Evolutionary conservation across 2,113 vertebrate genomes (phyloP), one percentile per base, ranked within the genome.

Genomic region (Entosphenus tridentatus): DNA sequence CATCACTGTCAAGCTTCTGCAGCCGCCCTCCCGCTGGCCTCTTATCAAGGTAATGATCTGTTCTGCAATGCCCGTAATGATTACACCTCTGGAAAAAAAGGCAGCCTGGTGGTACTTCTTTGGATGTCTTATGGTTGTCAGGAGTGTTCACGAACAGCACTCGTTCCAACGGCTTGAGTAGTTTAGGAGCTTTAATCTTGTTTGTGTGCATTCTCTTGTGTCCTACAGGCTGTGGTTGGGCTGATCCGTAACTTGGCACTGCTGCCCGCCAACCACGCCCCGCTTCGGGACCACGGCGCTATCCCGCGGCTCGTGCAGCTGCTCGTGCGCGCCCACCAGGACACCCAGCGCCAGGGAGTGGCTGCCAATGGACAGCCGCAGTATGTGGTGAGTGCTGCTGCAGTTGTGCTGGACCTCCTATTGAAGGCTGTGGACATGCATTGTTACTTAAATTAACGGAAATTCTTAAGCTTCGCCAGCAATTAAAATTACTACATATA

Each of bases 331-430:
- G 95, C 92, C 2, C 95, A 97, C 69, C 95, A 98, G 73, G 95
- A 98, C 65, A 93, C 92, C 39, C 95, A 98, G 80, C 86, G 92
- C 71, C 91, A 90, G 54, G 96, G 92, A 18, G 95, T 89, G 14
- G 96, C 96, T 92, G 95, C 92, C 0, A 92, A 92, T 12, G 96
- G 90, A 7, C 92, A 96, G 70, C 92, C 96, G 76, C 95, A 96
- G 79, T 96, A 96, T 18, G 92, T 98, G 92, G 95, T 98, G 73
- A 77, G 86, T 65, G 39, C 39, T 39, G 39, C 39, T 39, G 39
- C 39, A 39, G 39, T 39, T 39, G 39, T 39, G 39, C 39, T 39
- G 39, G 39, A 39, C 39, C 5, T 39, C 39, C 39, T 39, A 39
- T 39, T 39, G 39, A 39, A 39, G 39, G 39, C 39, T 39, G 39